These are phyloP conservation scores for Pseudomyrmex concolor DNA, from an alignment of 1,140 invertebrate species.

Conservation along the genomic window DNA sequence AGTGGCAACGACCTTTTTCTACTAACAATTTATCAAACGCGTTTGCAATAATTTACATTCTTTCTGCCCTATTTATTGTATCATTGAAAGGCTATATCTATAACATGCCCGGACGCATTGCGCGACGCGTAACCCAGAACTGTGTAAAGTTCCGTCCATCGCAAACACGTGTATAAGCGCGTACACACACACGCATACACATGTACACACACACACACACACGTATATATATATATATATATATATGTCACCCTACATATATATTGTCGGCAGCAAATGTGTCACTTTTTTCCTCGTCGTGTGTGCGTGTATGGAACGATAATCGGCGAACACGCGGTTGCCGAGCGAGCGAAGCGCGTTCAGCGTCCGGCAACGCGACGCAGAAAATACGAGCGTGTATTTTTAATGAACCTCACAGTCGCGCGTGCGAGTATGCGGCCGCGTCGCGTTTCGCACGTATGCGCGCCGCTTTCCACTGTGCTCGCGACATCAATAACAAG, in stretches of 20 bases:
- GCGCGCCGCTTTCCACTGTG: slow-evolving; percentile 26
- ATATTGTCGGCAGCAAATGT: neutral
- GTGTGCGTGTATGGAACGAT: slow-evolving; percentile 62
- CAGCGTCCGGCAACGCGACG: slow-evolving; percentile 55
- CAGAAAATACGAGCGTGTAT: slow-evolving; percentile 72
- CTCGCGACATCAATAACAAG: slow-evolving; percentile 39
- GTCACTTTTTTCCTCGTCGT: slow-evolving; percentile 48
- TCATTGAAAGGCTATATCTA: slow-evolving; percentile 5
- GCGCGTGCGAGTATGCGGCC: slow-evolving; percentile 50
- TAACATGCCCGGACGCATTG: neutral
- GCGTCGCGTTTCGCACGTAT: slow-evolving; percentile 42
- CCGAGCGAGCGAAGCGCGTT: slow-evolving; percentile 46
- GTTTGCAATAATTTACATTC: slow-evolving; percentile 35
- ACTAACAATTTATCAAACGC: slow-evolving; percentile 2
- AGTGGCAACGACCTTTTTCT: neutral
- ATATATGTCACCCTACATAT: neutral
- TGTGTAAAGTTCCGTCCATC: neutral
- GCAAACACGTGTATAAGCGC: neutral
- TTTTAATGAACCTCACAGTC: slow-evolving; percentile 42
- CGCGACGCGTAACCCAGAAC: slow-evolving; percentile 1
- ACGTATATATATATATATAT: neutral
- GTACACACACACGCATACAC: neutral
- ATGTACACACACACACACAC: neutral
- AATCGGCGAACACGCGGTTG: slow-evolving; percentile 72
- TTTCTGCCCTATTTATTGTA: slow-evolving; percentile 25